Conservation (phyloP, 2,113 vertebrate genomes). For the Craseonycteris thonglongyai region DNA sequence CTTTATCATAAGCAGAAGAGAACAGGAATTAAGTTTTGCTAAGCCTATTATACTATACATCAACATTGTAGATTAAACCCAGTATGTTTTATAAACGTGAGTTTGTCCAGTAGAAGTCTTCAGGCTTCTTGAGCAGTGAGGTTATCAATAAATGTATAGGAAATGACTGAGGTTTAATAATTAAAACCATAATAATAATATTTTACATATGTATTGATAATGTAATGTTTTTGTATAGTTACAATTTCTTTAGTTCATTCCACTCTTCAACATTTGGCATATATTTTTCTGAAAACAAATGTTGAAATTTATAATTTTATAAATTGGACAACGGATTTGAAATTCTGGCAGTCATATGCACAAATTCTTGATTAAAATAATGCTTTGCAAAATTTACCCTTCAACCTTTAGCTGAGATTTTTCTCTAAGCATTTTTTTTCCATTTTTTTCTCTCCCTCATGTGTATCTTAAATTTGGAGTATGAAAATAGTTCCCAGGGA, state of each 20-base stretch:
- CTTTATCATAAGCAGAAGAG: background rate
- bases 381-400: background rate
- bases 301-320: background rate
- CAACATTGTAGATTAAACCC: background rate
- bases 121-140: background rate
- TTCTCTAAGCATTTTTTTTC: background rate
- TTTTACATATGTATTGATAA: background rate
- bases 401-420: conserved; percentile 16
- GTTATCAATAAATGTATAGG: background rate
- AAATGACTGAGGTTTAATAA: background rate
- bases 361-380: conserved; percentile 6
- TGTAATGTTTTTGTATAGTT: background rate
- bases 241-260: background rate
- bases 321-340: conserved; percentile 18
- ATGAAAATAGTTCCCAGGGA: background rate
- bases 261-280: background rate
- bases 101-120: background rate
- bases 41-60: background rate
- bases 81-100: background rate
- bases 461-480: background rate
- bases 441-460: background rate
- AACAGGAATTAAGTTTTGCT: background rate
- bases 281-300: background rate
- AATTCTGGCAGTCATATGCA: conserved; percentile 19
- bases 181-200: background rate